Percentiles rank a stretch among this genome's conserved stretches.
These are phyloP conservation scores for Sciurus carolinensis DNA, from an alignment of 2,797 vertebrate species.

Conservation along the genomic window DNA sequence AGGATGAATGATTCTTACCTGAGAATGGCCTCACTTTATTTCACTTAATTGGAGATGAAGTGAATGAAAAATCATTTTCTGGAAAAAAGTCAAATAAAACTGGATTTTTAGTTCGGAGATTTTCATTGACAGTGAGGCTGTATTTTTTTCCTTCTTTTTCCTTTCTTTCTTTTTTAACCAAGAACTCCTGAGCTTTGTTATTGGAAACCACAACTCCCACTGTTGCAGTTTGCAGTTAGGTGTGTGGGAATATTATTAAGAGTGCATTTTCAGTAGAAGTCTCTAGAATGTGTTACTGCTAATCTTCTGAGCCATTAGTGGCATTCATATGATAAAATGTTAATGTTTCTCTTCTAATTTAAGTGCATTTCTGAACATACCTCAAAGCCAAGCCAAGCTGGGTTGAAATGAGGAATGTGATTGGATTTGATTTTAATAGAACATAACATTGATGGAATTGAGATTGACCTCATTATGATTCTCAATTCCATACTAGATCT, in stretches of 20 bases:
- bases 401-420: constrained; percentile 87
- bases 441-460: constrained; percentile 85
- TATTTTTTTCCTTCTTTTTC: not conserved
- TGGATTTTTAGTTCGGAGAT: not conserved
- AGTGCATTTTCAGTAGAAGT: constrained; percentile 74
- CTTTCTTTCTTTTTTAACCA: not conserved
- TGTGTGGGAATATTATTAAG: constrained; percentile 68
- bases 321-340: constrained; percentile 88
- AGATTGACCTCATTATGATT: constrained; percentile 85
- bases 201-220: constrained; percentile 42
- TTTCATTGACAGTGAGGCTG: not conserved
- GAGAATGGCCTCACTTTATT: not conserved
- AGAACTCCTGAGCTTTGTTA: constrained; percentile 19
- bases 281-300: constrained; percentile 75
- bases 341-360: constrained; percentile 88
- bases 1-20: not conserved
- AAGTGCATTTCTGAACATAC: constrained; percentile 88
- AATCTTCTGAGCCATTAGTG: constrained; percentile 83
- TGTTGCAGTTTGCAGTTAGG: not conserved
- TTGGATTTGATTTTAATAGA: constrained; percentile 86
- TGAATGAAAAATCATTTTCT: constrained; percentile 44
- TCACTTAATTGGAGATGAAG: not conserved
- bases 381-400: constrained; percentile 87
- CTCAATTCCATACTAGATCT: constrained; percentile 79
- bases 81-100: not conserved